Percentiles rank a stretch among this genome's conserved stretches.
These are phyloP conservation scores for Urocyon cinereoargenteus DNA, from an alignment of 2,797 vertebrate species.

Conservation along the genomic window DNA sequence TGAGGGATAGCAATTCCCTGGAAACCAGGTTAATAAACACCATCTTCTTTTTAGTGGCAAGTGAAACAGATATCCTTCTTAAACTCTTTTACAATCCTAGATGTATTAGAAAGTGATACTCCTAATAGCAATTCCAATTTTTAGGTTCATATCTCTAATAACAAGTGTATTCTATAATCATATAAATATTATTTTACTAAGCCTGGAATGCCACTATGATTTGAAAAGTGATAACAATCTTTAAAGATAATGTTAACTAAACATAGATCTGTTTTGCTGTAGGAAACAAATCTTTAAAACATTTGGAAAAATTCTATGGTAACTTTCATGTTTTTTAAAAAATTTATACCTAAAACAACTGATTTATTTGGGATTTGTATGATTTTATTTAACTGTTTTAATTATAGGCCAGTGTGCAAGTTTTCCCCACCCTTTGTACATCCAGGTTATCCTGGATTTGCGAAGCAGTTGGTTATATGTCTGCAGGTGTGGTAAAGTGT, in stretches of 20 bases:
- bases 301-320: constrained; percentile 22
- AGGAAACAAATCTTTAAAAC: neutral
- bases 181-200: neutral
- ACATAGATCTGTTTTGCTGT: neutral
- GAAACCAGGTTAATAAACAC: constrained; percentile 28
- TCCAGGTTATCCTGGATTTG: neutral
- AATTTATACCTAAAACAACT: neutral
- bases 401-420: neutral
- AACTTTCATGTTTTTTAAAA: neutral
- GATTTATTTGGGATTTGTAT: neutral
- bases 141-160: constrained; percentile 1
- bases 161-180: neutral
- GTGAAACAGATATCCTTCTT: neutral
- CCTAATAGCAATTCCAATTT: neutral
- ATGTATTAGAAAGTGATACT: neutral
- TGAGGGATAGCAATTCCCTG: neutral
- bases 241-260: constrained; percentile 24
- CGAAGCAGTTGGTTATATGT: neutral
- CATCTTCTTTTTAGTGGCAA: neutral
- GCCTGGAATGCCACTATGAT: neutral
- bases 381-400: neutral
- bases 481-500: neutral
- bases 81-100: neutral
- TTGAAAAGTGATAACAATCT: neutral
- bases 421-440: neutral